Evolutionary conservation across 2,797 vertebrate species (phyloP), one percentile per base, ranked within the genome.

Genomic region (Eulemur albifrons): DNA sequence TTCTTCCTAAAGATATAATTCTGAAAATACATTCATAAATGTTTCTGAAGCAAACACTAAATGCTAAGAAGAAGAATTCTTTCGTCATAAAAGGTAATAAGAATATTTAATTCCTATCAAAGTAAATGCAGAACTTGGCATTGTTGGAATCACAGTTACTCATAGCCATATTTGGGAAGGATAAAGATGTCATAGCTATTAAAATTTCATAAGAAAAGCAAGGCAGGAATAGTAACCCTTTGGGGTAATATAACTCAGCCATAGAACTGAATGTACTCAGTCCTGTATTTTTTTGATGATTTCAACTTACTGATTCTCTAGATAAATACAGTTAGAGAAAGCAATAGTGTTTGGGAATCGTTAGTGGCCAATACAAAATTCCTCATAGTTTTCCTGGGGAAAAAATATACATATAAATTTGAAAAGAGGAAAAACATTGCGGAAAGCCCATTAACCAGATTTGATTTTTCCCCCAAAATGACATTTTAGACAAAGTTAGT

Each of bases 11-110:
- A 94, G 48, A 88, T 61, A 23, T 65, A 52, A 92, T 93, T 93
- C 90, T 96, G 50, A 96, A 97, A 93, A 95, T 48, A 90, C 18
- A 79, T 73, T 94, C 93, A 85, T 75, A 93, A 94, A 81, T 75
- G 35, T 92, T 97, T 86, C 32, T 81, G 54, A 97, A 45, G 75
- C 65, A 96, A 93, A 84, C 13, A 61, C 30, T 63, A 91, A 93
- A 81, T 85, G 35, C 35, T 87, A 94, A 91, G 32, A 88, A 50
- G 27, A 85, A 93, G 30, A 82, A 59, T 65, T 67, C 50, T 30
- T 50, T 76, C 35, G 10, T 69, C 50, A 69, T 25, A 89, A 54
- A 76, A 15, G 14, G 7, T 48, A 89, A 77, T 76, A 77, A 32
- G 38, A 90, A 82, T 72, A 75, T 91, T 90, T 86, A 90, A 83